Evolutionary conservation across 2,888 invertebrate genomes (phyloP).

Genomic region (Xanthorhoe designata): DNA sequence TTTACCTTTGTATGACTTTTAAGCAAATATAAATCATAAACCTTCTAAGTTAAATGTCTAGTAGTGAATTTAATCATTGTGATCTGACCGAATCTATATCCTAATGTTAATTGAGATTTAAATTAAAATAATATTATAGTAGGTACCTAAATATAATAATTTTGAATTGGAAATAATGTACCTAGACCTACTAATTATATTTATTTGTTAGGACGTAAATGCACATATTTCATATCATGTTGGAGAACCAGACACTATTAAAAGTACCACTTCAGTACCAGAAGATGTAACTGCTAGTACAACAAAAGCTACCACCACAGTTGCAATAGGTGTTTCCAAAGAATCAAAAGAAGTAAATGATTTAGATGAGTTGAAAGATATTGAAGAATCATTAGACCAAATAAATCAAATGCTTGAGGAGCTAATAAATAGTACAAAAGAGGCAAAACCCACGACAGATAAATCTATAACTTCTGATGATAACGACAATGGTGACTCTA

Average conservation of each 20-base stretch:
- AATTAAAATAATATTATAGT: too few species aligned
- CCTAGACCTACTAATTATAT: not conserved
- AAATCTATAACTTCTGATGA: not conserved
- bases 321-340: not conserved
- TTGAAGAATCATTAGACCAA: slow-evolving; percentile 23
- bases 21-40: not conserved
- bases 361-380: slow-evolving; percentile 16
- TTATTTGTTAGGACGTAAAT: slow-evolving; percentile 22
- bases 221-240: slow-evolving; percentile 23
- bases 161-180: too few species aligned
- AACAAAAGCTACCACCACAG: not conserved
- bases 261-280: slow-evolving; percentile 9
- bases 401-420: slow-evolving; percentile 24
- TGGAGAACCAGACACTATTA: slow-evolving; percentile 21
- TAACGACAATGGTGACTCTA: not conserved
- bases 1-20: not conserved
- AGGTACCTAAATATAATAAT: too few species aligned
- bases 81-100: not conserved
- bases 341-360: slow-evolving; percentile 4
- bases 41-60: not conserved
- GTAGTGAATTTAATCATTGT: not conserved
- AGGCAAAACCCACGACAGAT: not conserved
- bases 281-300: slow-evolving; percentile 15
- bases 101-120: too few species aligned
- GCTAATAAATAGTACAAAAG: not conserved